Base-by-base conservation (phyloP, 2,113 vertebrate species). In the Lathamus discolor region DNA sequence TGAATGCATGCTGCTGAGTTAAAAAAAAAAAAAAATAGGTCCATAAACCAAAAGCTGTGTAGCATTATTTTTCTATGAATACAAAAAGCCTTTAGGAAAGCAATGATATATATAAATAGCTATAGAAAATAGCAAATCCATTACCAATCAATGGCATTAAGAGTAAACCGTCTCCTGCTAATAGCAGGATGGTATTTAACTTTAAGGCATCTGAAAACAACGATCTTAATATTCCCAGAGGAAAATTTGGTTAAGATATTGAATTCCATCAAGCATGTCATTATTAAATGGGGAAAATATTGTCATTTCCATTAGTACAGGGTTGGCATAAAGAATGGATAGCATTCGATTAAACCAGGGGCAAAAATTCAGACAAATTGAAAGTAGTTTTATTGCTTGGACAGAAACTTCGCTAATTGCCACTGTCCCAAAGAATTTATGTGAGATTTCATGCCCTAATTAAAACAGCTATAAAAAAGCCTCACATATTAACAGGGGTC, bases 221-320 rank as follows among this genome's bases (percentile, higher is more conserved):
- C 39, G 24, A 25, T 75, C 94, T 93, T 97, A 92, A 84, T 85
- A 49, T 91, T 95, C 85, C 73, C 70, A 94, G 91, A 52, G 68
- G 66, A 90, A 66, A 92, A 68, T 91, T 75, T 95, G 69, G 83
- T 95, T 95, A 88, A 97, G 39, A 70, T 54, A 78, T 68, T 91
- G 85, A 89, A 97, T 95, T 92, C 43, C 54, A 91, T 72, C 77
- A 89, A 90, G 49, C 68, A 67, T 73, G 64, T 55, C 64, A 13
- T 93, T 94, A 95, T 89, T 97, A 94, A 96, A 90, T 72, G 89
- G 66, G 69, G 69, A 84, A 95, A 86, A 86, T 94, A 91, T 90
- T 80, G 67, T 22, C 41, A 24, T 88, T 97, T 94, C 67, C 92
- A 82, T 96, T 97, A 95, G 67, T 46, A 63, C 25, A 64, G 14